phyloP scores from a whole-genome alignment of 2,113 vertebrate species.

The Aegotheles bennettii region DNA sequence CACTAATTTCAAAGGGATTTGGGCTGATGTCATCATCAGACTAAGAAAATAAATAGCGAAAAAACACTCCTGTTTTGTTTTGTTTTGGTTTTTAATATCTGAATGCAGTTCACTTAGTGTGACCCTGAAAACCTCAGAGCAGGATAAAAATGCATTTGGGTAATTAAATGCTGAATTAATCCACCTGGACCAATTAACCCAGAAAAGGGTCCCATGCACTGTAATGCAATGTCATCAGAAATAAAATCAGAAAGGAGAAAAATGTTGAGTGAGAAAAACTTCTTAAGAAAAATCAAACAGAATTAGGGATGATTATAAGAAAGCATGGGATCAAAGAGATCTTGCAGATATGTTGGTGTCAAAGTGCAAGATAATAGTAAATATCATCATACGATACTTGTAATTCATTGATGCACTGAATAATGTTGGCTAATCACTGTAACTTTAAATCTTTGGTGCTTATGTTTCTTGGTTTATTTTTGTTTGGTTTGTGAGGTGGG shows the following conservation, averaged over 20 bases:
- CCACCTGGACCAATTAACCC: slow-evolving; percentile 81
- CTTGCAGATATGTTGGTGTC: neutral
- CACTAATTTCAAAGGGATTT: neutral
- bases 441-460: neutral
- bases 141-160: slow-evolving; percentile 50
- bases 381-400: neutral
- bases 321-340: slow-evolving; percentile 69
- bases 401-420: neutral
- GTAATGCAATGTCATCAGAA: slow-evolving; percentile 79
- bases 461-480: neutral
- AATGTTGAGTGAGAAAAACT: slow-evolving; percentile 61
- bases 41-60: neutral
- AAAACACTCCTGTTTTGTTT: neutral
- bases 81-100: neutral
- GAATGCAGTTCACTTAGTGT: slow-evolving; percentile 44
- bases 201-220: slow-evolving; percentile 73
- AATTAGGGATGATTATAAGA: slow-evolving; percentile 18
- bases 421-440: neutral
- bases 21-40: neutral
- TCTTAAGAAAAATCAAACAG: slow-evolving; percentile 61
- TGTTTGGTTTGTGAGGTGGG: neutral
- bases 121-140: slow-evolving; percentile 72
- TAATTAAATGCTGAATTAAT: slow-evolving; percentile 82
- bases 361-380: neutral
- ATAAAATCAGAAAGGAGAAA: slow-evolving; percentile 72